Evolutionary conservation across 35 echinoderm and acorn worm genomes (phyloP), one percentile per base, ranked within the genome.

Genomic region (Ophiothrix spiculata): DNA sequence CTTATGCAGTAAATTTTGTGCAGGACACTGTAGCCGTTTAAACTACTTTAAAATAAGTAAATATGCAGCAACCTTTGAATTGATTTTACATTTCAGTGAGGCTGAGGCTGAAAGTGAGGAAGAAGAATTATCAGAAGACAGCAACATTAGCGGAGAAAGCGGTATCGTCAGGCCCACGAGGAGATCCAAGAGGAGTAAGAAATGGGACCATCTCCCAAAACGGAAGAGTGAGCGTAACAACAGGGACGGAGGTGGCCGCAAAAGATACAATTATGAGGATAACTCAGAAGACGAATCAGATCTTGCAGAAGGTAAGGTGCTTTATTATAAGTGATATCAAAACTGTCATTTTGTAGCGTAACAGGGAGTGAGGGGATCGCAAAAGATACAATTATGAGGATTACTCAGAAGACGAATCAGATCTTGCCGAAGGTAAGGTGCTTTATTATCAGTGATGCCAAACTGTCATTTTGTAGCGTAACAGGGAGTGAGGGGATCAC

Each of bases 101-200:
- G 31, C 56, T 64, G 83, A 35, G 14, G 74, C 56, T 37, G 83
- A 85, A 74, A 60, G 37, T 14, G 83, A 33, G 37, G 83, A 74
- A 19, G 64, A 85, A 23, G 64, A 69, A 69, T 28, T 23, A 8
- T 39, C 40, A 0, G 83, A 85, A 21, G 64, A 75, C 63, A 83
- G 79, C 33, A 60, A 83, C 33, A 56, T 56, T 1, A 89, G 87
- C 60, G 87, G 81, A 13, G 87, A 82, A 13, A 89, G 87, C 87
- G 49, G 80, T 1, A 37, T 56, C 32, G 64, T 64, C 36, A 38
- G 79, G 36, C 79, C 79, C 12, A 33, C 38, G 36, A 56, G 79
- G 33, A 16, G 36, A 1, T 76, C 56, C 0, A 89, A 35, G 79
- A 36, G 87, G n/a, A 35, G 69, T 39, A 40, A 36, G 11, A 81